Evolutionary conservation across 2,888 invertebrate genomes (phyloP), one percentile per base, ranked within the genome.

Genomic region (Monochamus alternatus): DNA sequence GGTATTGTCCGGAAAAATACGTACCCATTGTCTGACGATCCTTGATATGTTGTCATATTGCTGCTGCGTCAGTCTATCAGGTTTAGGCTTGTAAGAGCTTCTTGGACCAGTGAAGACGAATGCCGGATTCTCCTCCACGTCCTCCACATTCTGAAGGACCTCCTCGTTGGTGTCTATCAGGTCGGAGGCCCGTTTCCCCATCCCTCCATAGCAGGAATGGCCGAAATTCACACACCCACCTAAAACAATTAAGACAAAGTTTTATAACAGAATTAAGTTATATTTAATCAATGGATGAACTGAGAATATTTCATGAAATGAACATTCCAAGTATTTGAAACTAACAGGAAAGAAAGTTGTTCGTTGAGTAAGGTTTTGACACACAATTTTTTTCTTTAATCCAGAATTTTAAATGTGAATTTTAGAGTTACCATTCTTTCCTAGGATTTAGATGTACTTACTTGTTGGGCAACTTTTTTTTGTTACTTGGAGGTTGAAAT

Each of bases 151-250:
- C 31, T 86, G 84, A 0, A 88, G 82, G 1, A 88, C 84, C 71
- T 90, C 90, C 7, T 90, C 90, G 9, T 82, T 83, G 72, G 83
- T 79, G 82, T 78, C 78, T 14, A 74, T 31, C 72, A 80, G 67
- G 84, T 82, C 81, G 58, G 74, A 70, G 2, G 76, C 76, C 12
- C 94, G 89, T 85, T 94, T 94, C 3, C 94, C 94, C 84, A 94
- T 94, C 0, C 94, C 94, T 0, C 94, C 94, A 84, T 92, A 94
- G 86, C 94, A 94, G 1, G 94, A 93, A 84, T 94, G 94, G 0
- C 94, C 94, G 81, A 93, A 94, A 0, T 92, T 91, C 10, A 92
- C 91, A 84, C 94, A 94, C 0, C 93, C 93, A 74, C 93, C 94
- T 94, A 86, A 5, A 88, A 87, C 80, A 86, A 51, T 3, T 62